Conservation (phyloP, 2,797 vertebrate genomes). For the Dallia pectoralis region DNA sequence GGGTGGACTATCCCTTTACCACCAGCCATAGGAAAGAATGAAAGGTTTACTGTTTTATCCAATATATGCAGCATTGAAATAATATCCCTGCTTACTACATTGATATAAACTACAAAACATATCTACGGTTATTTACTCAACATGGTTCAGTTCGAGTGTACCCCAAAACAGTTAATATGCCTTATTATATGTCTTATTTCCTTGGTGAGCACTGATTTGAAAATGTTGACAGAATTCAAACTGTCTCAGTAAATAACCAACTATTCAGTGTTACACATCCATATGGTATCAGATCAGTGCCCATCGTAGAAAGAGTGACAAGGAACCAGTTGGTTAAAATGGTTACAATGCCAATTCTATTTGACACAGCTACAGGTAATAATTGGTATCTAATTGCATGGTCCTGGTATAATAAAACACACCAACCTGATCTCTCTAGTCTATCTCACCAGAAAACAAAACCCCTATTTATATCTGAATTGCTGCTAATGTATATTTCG, state of each 20-base stretch:
- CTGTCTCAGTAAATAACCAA: too few species aligned
- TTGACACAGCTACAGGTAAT: constrained; percentile 22
- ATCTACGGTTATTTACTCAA: constrained; percentile 16
- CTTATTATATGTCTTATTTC: constrained; percentile 36
- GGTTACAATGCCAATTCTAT: constrained; percentile 13
- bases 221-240: neutral
- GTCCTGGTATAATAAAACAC: constrained; percentile 13
- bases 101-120: constrained; percentile 31
- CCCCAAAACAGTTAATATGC: constrained; percentile 29
- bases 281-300: constrained; percentile 29
- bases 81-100: constrained; percentile 24
- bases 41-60: constrained; percentile 23
- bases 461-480: constrained; percentile 60
- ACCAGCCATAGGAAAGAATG: constrained; percentile 47
- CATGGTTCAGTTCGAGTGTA: constrained; percentile 26
- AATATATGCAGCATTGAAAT: constrained; percentile 27
- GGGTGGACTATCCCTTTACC: too few species aligned
- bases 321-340: constrained; percentile 29
- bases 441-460: constrained; percentile 41
- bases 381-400: constrained; percentile 22
- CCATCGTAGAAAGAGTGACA: constrained; percentile 16
- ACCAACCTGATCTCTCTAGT: constrained; percentile 30
- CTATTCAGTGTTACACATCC: neutral
- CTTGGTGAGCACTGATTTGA: constrained; percentile 29
- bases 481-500: constrained; percentile 71